A percentile compares a stretch with the other conserved stretches of the same genome.
Conservation (phyloP, 1,140 invertebrate species). For the Atta cephalotes region DNA sequence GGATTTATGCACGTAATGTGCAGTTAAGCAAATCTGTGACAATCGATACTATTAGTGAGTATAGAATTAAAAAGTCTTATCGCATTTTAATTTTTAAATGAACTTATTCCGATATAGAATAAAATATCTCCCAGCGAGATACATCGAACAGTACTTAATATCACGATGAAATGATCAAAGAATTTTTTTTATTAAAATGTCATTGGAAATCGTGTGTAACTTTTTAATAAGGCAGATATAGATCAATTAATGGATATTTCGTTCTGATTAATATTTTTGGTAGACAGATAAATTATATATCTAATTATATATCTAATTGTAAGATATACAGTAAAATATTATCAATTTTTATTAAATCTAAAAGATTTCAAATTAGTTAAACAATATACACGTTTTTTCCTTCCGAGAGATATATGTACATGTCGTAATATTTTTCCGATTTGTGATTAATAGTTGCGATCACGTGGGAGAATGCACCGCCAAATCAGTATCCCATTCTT, state of each 20-base stretch:
- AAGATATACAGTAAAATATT: neutral
- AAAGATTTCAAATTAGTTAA: neutral
- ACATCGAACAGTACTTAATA: conserved; percentile 6
- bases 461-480: conserved; percentile 94
- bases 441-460: conserved; percentile 90
- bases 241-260: neutral
- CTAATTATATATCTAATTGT: no score
- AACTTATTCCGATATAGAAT: conserved; percentile 18
- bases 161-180: neutral
- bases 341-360: neutral
- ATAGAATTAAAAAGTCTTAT: neutral
- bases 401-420: neutral
- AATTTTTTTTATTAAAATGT: neutral
- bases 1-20: conserved; percentile 91
- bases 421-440: neutral
- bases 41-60: conserved; percentile 91
- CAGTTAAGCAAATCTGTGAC: conserved; percentile 89
- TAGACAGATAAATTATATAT: no score
- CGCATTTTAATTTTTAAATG: neutral
- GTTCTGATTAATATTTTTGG: neutral
- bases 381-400: neutral
- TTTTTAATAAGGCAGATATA: neutral
- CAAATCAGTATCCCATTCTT: conserved; percentile 93
- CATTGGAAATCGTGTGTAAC: neutral
- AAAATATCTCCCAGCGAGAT: neutral